These are phyloP conservation scores for Iguana delicatissima DNA, from an alignment of 2,797 vertebrate species.

Conservation along the genomic window DNA sequence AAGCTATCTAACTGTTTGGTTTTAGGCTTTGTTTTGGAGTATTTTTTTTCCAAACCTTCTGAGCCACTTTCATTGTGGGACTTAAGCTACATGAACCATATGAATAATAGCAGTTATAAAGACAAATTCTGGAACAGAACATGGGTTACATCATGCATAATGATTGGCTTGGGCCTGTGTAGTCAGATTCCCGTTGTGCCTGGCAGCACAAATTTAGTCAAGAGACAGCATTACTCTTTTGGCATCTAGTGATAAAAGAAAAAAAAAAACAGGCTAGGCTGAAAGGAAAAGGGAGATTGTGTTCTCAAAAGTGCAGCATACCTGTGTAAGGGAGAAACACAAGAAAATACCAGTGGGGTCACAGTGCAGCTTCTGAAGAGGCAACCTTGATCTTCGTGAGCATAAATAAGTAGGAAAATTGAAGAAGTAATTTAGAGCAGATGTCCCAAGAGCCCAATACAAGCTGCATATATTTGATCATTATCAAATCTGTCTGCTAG, in stretches of 20 bases:
- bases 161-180: conserved; percentile 9
- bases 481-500: background rate
- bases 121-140: background rate
- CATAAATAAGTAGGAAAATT: background rate
- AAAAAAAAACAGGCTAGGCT: background rate
- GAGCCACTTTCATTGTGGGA: conserved; percentile 10
- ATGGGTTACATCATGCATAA: background rate
- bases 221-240: background rate
- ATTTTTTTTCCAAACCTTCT: background rate
- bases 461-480: background rate
- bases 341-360: background rate
- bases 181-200: conserved; percentile 15
- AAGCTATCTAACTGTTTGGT: background rate
- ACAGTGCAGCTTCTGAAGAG: background rate
- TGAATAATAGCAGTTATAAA: fast-evolving
- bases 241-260: conserved; percentile 6
- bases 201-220: background rate
- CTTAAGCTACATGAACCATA: background rate
- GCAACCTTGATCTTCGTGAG: background rate
- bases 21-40: background rate
- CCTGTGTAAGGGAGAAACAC: background rate
- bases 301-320: background rate
- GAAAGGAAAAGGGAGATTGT: background rate
- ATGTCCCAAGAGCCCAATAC: background rate
- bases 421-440: background rate